Percentiles rank a stretch among this genome's conserved stretches.
Conservation (phyloP, 2,113 vertebrate genomes). For the Dendropsophus ebraccatus region DNA sequence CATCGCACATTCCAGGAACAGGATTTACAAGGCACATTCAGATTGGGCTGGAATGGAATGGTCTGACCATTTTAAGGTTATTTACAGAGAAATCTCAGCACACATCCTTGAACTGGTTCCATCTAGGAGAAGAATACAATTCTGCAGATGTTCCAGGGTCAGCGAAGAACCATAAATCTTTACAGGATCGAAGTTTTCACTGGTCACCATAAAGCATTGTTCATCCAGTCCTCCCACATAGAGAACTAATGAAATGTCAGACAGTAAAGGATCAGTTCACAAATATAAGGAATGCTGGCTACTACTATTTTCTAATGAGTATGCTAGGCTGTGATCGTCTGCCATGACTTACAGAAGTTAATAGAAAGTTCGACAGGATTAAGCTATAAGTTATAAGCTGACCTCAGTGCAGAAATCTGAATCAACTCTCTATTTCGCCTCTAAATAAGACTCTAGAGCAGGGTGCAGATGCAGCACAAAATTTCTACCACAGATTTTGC, state of each 20-base stretch:
- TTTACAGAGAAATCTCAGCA: neutral
- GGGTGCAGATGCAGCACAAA: too few relatives aligned
- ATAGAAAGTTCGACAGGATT: neutral
- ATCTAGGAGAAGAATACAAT: neutral
- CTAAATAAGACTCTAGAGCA: too few relatives aligned
- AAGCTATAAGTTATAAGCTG: neutral
- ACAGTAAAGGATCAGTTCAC: neutral
- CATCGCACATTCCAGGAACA: slow-evolving; percentile 32
- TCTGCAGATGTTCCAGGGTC: slow-evolving; percentile 4
- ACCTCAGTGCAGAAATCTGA: too few relatives aligned
- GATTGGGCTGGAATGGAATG: neutral
- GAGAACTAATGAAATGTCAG: neutral
- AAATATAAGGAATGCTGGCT: neutral
- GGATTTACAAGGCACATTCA: slow-evolving; percentile 18
- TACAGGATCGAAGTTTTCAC: neutral
- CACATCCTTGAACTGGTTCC: slow-evolving; percentile 23
- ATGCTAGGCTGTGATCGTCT: neutral
- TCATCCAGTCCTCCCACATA: slow-evolving; percentile 10
- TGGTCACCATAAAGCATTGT: slow-evolving; percentile 12
- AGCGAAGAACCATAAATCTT: slow-evolving; percentile 7
- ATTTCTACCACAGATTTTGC: too few relatives aligned
- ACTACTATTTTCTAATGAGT: neutral
- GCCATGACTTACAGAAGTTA: neutral
- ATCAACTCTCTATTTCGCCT: too few relatives aligned
- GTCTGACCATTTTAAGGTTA: neutral